A percentile compares a stretch with the other conserved stretches of the same genome.
These are phyloP conservation scores for Eupelmus urozonus DNA, from an alignment of 2,888 invertebrate species.

Conservation along the genomic window DNA sequence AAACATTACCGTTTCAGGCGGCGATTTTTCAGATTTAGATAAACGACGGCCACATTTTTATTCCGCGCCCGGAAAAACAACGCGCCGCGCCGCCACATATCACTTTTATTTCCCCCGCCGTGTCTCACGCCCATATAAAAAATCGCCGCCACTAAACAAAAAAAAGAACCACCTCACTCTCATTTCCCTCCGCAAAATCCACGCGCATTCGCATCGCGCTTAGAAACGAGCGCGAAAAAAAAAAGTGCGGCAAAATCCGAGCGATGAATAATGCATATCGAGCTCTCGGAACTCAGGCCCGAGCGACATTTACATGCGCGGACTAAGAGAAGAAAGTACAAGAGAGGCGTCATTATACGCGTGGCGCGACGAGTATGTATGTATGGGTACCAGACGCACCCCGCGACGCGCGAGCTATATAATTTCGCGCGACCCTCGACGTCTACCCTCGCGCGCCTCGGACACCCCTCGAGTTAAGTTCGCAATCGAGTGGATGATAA, in stretches of 20 bases:
- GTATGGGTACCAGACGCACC: too few species aligned
- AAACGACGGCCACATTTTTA: too few species aligned
- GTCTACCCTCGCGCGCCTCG: background rate
- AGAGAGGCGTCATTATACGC: conserved; percentile 16
- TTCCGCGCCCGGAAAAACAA: too few species aligned
- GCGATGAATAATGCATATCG: conserved; percentile 28
- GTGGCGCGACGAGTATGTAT: too few species aligned
- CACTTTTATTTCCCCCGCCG: background rate
- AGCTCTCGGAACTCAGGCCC: background rate
- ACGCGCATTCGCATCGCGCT: conserved; percentile 2
- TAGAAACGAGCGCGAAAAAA: conserved; percentile 11
- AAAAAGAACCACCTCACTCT: background rate
- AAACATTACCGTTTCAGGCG: too few species aligned
- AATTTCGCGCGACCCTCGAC: conserved; percentile 18
- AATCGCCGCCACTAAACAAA: background rate
- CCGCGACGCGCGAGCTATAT: conserved; percentile 3
- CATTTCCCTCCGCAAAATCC: background rate
- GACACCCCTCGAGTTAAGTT: background rate
- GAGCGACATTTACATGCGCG: conserved; percentile 24
- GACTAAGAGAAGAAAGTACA: background rate
- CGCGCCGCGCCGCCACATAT: background rate
- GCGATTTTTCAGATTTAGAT: too few species aligned
- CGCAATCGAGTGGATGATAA: conserved; percentile 3
- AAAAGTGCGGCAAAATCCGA: conserved; percentile 8
- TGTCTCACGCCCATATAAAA: background rate